These are phyloP conservation scores for Scaptomyza montana DNA, from an alignment of 1,140 invertebrate genomes.

Conservation along the genomic window DNA sequence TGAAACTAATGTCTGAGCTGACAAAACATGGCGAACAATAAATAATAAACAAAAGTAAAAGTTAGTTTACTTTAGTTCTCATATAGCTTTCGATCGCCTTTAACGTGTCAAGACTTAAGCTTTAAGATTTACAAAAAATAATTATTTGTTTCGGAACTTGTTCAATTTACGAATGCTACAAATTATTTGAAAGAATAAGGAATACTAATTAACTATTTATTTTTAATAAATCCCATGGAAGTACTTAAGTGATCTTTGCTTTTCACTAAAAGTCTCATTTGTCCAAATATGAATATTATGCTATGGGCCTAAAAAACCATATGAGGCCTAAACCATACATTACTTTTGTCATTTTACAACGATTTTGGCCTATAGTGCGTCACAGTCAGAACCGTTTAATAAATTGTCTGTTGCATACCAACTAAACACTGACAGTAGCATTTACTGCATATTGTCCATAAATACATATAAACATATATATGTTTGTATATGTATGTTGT, in stretches of 20 bases:
- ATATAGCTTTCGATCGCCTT: too few species aligned
- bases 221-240: too few species aligned
- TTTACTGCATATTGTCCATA: slow-evolving; percentile 19
- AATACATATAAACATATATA: neutral
- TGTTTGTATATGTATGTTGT: neutral
- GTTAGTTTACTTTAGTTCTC: too few species aligned
- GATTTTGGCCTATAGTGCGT: slow-evolving; percentile 20
- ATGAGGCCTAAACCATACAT: neutral
- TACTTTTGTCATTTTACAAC: slow-evolving; percentile 21
- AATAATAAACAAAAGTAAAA: slow-evolving; percentile 4
- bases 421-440: slow-evolving; percentile 10
- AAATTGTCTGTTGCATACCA: neutral
- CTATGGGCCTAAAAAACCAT: neutral
- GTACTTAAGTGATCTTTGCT: neutral
- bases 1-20: slow-evolving; percentile 24
- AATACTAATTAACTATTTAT: too few species aligned
- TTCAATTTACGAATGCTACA: too few species aligned
- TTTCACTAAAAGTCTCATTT: neutral
- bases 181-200: too few species aligned
- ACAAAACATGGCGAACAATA: slow-evolving; percentile 22
- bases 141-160: too few species aligned
- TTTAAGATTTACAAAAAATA: too few species aligned
- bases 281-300: slow-evolving; percentile 13
- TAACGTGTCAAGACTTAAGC: too few species aligned
- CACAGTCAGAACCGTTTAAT: neutral